Conservation (phyloP, 2,797 vertebrate species). For the Spondyliosoma cantharus region DNA sequence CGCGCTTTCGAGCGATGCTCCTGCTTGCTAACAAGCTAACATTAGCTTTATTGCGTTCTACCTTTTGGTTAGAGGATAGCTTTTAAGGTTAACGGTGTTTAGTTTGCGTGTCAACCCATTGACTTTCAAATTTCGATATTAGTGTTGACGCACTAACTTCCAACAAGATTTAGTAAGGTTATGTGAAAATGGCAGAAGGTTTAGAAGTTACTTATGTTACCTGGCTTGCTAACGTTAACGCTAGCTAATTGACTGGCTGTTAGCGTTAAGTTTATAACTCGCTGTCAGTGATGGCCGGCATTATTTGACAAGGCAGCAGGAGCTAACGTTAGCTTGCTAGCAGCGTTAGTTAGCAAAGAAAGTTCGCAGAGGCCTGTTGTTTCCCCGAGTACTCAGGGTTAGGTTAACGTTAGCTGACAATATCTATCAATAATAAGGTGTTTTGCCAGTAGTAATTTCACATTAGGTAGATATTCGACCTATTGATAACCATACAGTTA, state of each 20-base stretch:
- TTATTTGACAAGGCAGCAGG: conserved; percentile 71
- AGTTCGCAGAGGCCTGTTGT: conserved; percentile 71
- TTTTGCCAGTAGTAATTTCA: conserved; percentile 11
- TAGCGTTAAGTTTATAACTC: conserved; percentile 78
- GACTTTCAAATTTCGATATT: neutral
- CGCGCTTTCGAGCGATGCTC: conserved; percentile 77
- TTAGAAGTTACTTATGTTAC: conserved; percentile 56
- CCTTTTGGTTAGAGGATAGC: conserved; percentile 44
- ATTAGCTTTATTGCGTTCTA: conserved; percentile 60
- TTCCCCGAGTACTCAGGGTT: conserved; percentile 35
- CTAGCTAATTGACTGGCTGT: conserved; percentile 66
- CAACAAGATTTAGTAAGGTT: neutral
- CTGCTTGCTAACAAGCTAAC: conserved; percentile 63
- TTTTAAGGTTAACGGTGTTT: conserved; percentile 24
- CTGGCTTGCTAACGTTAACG: conserved; percentile 62
- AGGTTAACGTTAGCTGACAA: conserved; percentile 38
- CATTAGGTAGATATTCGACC: conserved; percentile 30
- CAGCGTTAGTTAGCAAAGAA: conserved; percentile 65
- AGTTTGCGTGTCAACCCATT: conserved; percentile 41
- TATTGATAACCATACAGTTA: conserved; percentile 48
- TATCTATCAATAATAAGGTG: conserved; percentile 35
- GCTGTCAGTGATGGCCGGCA: conserved; percentile 76
- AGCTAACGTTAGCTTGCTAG: conserved; percentile 71
- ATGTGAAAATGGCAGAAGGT: neutral
- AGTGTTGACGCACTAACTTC: neutral